Percentiles rank a stretch among this genome's conserved stretches.
phyloP scores from a whole-genome alignment of 2,888 invertebrate species.

The Cyrtodaria siliqua region DNA sequence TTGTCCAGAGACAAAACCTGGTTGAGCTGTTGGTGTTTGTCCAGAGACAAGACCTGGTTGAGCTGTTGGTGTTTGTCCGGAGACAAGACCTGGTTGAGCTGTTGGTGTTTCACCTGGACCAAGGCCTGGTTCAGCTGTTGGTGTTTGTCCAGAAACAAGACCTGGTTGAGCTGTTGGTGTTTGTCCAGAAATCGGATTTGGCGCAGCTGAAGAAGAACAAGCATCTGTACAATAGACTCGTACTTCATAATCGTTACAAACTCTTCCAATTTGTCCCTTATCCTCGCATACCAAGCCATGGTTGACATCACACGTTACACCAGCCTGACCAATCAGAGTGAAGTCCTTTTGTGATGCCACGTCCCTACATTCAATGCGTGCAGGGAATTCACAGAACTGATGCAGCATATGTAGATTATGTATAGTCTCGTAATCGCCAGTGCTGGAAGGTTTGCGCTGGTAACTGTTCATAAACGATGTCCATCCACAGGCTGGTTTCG shows the following conservation, averaged over 20 bases:
- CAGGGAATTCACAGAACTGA: constrained; percentile 79
- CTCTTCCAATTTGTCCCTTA: constrained; percentile 62
- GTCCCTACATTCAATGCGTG: constrained; percentile 92
- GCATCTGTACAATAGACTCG: constrained; percentile 83
- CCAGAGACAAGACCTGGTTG: constrained; percentile 35
- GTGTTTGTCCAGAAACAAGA: constrained; percentile 26
- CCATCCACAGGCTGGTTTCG: constrained; percentile 87
- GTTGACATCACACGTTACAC: constrained; percentile 90
- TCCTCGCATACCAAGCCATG: constrained; percentile 76
- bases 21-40: constrained; percentile 48
- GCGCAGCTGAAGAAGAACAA: constrained; percentile 42
- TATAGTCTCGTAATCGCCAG: constrained; percentile 81
- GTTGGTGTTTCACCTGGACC: constrained; percentile 43
- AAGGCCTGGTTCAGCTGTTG: constrained; percentile 40
- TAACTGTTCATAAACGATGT: constrained; percentile 91
- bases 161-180: constrained; percentile 55
- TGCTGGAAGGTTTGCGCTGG: constrained; percentile 68
- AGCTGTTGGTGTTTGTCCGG: constrained; percentile 49
- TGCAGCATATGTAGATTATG: constrained; percentile 70
- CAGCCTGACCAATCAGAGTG: constrained; percentile 91
- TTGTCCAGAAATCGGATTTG: constrained; percentile 18
- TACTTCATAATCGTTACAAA: constrained; percentile 83
- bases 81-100: constrained; percentile 31
- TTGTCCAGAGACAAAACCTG: constrained; percentile 23
- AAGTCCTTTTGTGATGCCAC: constrained; percentile 89